phyloP scores from a whole-genome alignment of 2,888 invertebrate species.

The Ecdyonurus torrentis region DNA sequence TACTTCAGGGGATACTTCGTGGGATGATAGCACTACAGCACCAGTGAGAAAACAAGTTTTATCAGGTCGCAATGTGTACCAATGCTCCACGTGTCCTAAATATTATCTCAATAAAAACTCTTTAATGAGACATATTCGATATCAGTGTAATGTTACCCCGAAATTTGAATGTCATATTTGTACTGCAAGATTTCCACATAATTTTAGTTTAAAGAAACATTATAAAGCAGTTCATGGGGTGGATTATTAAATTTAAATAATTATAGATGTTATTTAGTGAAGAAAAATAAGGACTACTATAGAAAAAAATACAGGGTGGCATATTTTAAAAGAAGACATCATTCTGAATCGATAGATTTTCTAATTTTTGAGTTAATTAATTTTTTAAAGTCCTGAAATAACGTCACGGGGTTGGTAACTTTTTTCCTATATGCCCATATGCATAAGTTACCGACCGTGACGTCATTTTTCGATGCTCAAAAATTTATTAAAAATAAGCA shows the following conservation, averaged over 20 bases:
- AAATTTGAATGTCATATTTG: neutral
- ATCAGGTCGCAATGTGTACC: neutral
- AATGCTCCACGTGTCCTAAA: neutral
- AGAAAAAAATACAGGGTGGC: no score
- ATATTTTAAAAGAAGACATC: no score
- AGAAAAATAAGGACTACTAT: no score
- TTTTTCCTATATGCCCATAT: no score
- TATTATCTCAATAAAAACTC: neutral
- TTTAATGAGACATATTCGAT: neutral
- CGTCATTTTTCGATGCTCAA: no score
- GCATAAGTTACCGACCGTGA: no score
- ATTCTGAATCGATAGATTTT: no score
- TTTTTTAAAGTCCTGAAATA: no score
- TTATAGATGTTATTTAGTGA: no score
- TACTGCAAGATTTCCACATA: constrained; percentile 1
- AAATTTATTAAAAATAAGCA: no score
- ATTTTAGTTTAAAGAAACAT: constrained; percentile 3
- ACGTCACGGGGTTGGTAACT: no score
- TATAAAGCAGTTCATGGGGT: neutral
- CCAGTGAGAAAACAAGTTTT: neutral
- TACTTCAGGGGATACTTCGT: neutral
- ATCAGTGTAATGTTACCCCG: neutral
- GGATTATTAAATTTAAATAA: neutral
- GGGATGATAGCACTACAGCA: neutral
- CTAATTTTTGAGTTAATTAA: no score